Base-by-base conservation (phyloP, 2,797 vertebrate species). In the Smutsia gigantea region DNA sequence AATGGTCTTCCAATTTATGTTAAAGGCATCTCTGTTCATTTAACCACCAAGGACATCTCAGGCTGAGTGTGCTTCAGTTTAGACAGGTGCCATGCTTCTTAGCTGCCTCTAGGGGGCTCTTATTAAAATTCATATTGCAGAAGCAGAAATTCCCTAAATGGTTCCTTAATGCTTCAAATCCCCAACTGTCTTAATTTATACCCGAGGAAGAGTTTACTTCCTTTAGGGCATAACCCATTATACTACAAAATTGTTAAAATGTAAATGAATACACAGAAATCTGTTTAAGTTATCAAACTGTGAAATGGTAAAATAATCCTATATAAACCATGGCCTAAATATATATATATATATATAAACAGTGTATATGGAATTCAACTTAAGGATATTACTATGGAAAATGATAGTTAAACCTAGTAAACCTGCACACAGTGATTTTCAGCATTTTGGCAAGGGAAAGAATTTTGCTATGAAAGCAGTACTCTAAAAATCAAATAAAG, bases 231-330 rank as follows among this genome's bases (percentile, higher is more conserved):
- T 57, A 93, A 87, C 64, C 55, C 19, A 79, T 87, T 85, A 64
- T 78, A 86, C 77, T 72, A 96, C 15, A 92, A 79, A 71, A 5
- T 59, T 27, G 25, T 93, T 93, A 90, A 96, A 87, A 85, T 94
- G 75, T 77, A 94, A 97, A 97, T 84, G 91, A 92, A 96, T 66
- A 87, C 10, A 82, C 27, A 94, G 39, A 92, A 94, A 90, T 95
- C 63, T 87, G 83, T 92, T 90, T 91, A 88, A 90, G 72, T 88
- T 95, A 97, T 88, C 87, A 97, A 96, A 93, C 6, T 92, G 49
- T 87, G 29, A 39, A 49, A 74, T 92, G 19, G 86, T 96, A 92
- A 95, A 94, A 95, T 94, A 95, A 96, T 90, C 53, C 77, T 77
- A 51, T 37, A 63, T 66, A 90, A 96, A 81, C 7, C 51, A 84